Evolutionary conservation across 1,140 invertebrate genomes (phyloP).

Genomic region (Orchestia grillus): DNA sequence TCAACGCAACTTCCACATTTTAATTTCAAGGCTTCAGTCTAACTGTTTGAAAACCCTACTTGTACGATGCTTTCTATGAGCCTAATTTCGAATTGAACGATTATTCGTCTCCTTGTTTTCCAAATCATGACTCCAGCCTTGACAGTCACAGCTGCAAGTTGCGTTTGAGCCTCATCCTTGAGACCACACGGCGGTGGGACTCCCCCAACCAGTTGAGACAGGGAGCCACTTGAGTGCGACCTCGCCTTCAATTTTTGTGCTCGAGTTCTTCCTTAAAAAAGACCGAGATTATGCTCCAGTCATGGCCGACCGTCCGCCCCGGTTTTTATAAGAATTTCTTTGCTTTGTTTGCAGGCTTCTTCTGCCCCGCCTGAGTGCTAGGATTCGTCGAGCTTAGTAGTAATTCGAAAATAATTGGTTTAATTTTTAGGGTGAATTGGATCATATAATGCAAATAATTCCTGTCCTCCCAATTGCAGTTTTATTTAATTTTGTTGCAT

Average conservation of each 20-base stretch:
- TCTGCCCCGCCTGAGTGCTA: not conserved
- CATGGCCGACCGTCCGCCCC: not conserved
- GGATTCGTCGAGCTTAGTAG: not conserved
- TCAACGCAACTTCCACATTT: no score
- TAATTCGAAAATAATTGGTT: not conserved
- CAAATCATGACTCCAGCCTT: not conserved
- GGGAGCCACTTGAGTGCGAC: not conserved
- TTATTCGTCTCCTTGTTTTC: no score
- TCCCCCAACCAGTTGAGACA: not conserved
- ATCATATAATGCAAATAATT: not conserved
- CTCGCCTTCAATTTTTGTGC: not conserved
- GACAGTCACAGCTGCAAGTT: not conserved
- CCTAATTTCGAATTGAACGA: no score
- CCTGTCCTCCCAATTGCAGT: not conserved
- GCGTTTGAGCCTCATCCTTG: not conserved
- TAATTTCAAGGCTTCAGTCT: no score
- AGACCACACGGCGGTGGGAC: not conserved
- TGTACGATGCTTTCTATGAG: no score
- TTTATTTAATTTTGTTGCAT: not conserved
- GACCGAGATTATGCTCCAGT: not conserved
- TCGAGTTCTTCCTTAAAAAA: not conserved
- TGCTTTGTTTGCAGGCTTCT: not conserved
- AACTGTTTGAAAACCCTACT: no score
- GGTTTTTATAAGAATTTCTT: slow-evolving; percentile 2
- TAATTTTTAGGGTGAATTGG: not conserved